Conservation (phyloP, 2,888 invertebrate genomes). For the Osmoderma eremita region DNA sequence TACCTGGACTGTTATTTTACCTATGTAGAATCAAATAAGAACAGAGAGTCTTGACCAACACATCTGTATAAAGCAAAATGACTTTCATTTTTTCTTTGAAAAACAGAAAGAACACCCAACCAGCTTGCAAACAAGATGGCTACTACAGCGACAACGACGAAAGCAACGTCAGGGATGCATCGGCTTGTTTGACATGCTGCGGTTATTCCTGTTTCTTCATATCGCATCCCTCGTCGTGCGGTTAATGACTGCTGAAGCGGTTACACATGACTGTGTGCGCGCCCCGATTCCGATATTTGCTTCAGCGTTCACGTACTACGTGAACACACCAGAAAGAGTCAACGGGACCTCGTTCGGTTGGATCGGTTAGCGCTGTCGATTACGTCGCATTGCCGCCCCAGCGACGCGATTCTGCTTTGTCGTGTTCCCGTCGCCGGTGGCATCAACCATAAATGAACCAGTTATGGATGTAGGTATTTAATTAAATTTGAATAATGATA, state of each 20-base stretch:
- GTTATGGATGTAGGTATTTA: conserved; percentile 29
- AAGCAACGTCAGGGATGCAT: conserved; percentile 33
- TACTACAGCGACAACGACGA: conserved; percentile 3
- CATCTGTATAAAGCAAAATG: no score
- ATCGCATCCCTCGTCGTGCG: conserved; percentile 48
- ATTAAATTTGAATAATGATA: conserved; percentile 21
- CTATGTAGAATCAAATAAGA: no score
- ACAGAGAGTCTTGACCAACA: no score
- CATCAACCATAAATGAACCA: conserved; percentile 25
- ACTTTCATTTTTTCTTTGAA: no score
- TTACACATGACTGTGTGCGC: conserved; percentile 49
- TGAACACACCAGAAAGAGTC: neutral
- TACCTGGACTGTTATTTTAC: no score
- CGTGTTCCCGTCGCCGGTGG: conserved; percentile 22
- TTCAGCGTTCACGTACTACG: conserved; percentile 30
- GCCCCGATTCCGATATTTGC: conserved; percentile 43
- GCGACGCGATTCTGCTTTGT: neutral
- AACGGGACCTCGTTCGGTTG: neutral
- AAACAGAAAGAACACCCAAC: no score
- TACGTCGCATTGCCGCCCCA: conserved; percentile 8
- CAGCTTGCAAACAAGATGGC: no score
- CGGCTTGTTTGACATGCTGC: conserved; percentile 51
- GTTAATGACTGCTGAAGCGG: conserved; percentile 50
- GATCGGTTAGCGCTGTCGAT: conserved; percentile 4
- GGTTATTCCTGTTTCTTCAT: conserved; percentile 50